These are phyloP conservation scores for Gopherus evgoodei DNA, from an alignment of 2,113 vertebrate species.

Conservation along the genomic window DNA sequence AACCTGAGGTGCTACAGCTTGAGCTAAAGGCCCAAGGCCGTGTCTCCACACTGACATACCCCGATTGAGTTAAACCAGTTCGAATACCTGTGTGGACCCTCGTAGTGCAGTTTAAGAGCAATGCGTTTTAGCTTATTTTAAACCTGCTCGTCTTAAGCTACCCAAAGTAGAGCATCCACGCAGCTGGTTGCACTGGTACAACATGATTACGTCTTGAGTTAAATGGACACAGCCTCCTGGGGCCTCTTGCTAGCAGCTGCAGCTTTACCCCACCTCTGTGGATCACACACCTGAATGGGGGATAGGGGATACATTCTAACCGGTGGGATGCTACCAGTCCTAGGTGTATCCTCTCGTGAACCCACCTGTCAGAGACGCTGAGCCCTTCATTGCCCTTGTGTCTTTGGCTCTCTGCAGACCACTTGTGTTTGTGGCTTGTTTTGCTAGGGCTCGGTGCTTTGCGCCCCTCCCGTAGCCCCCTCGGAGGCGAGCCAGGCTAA, in stretches of 20 bases:
- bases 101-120: not conserved
- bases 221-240: not conserved
- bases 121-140: not conserved
- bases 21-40: not conserved
- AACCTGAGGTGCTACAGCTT: not conserved
- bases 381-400: rapidly evolving
- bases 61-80: not conserved
- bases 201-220: not conserved
- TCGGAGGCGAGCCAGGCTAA: not conserved
- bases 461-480: not conserved
- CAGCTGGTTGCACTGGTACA: not conserved
- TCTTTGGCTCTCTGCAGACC: rapidly evolving
- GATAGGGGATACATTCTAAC: not conserved
- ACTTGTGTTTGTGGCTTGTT: rapidly evolving
- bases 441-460: rapidly evolving
- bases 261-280: not conserved
- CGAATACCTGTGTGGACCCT: not conserved
- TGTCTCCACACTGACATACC: not conserved
- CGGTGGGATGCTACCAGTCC: not conserved
- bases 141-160: not conserved
- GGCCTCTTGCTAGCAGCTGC: not conserved
- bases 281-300: not conserved
- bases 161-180: not conserved
- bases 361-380: not conserved
- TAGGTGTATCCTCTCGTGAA: not conserved